Evolutionary conservation across 2,113 vertebrate species (phyloP), one percentile per base, ranked within the genome.

Genomic region (Elgaria multicarinata): DNA sequence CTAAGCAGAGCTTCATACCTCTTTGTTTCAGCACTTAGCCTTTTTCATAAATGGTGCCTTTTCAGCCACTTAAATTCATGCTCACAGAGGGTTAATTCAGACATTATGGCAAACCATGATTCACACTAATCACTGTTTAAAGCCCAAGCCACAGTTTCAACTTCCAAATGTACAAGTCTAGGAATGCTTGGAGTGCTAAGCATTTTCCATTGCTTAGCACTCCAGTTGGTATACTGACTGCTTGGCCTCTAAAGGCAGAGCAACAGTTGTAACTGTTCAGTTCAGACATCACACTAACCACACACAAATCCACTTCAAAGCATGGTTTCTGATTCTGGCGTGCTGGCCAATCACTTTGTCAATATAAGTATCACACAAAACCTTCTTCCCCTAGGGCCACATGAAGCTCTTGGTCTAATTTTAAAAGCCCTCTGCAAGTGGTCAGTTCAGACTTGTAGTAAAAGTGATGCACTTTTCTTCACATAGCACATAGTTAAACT

Each of bases 21-120:
- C 58, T 89, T 90, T 85, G 84, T 83, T 93, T 71, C 53, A 86
- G n/a, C 44, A 89, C 14, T 85, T 75, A 46, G 90, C 53, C n/a
- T 58, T 28, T 26, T 84, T 87, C 46, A 72, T 36, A 26, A 67
- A 72, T 80, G 90, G 58, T 66, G 10, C 31, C 8, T 92, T 86
- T 87, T 90, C 24, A 89, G 53, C 74, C 84, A 42, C n/a, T 42
- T 87, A 44, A 90, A 39, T 4, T 69, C 2, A 74, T 26, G 72
- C 78, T 89, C 76, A 88, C 86, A 31, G 13, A 53, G 22, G 42
- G 44, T 75, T 58, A 83, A 71, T 71, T 88, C 14, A 46, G 44
- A 71, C 50, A 53, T 79, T 44, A 28, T 69, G 44, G 2, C 62
- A 55, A 50, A 79, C 24, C 62, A 58, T 69, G 22, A n/a, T 79